Conservation (phyloP, 2,888 invertebrate genomes). For the Lysandra bellargus region DNA sequence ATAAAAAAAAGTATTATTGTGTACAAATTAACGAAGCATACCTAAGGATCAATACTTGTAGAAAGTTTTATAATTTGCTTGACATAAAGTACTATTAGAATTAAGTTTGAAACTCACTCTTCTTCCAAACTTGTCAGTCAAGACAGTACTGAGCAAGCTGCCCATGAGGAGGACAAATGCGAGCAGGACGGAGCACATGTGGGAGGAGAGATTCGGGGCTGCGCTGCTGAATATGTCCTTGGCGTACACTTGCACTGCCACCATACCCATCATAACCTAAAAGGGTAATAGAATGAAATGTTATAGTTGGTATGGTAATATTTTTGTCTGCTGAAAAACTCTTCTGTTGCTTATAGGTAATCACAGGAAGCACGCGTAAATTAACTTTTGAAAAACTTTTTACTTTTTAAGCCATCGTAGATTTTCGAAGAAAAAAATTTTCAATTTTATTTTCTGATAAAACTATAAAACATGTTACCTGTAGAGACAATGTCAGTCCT, state of each 20-base stretch:
- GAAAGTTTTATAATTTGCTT: no score
- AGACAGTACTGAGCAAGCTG: conserved; percentile 60
- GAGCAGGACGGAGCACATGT: conserved; percentile 80
- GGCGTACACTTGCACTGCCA: conserved; percentile 73
- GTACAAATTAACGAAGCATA: no score
- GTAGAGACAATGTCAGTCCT: conserved; percentile 51
- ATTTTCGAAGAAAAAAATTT: not conserved
- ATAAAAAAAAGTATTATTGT: no score
- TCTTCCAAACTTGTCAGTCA: conserved; percentile 83
- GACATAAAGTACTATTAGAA: no score
- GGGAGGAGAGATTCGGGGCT: conserved; percentile 70
- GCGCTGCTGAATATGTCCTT: conserved; percentile 76
- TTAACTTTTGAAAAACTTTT: no score
- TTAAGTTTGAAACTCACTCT: conserved; percentile 54
- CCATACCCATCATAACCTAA: conserved; percentile 70
- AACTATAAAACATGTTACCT: conserved; percentile 48
- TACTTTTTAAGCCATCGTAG: not conserved
- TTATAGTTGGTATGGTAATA: no score
- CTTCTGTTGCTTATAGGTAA: no score
- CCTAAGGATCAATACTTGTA: no score
- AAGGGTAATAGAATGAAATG: conserved; percentile 15
- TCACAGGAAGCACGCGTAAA: no score
- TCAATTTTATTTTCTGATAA: not conserved
- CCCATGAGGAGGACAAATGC: conserved; percentile 78
- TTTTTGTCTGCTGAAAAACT: no score